phyloP scores from a whole-genome alignment of 1,140 invertebrate genomes.

The Archivesica marissinica region DNA sequence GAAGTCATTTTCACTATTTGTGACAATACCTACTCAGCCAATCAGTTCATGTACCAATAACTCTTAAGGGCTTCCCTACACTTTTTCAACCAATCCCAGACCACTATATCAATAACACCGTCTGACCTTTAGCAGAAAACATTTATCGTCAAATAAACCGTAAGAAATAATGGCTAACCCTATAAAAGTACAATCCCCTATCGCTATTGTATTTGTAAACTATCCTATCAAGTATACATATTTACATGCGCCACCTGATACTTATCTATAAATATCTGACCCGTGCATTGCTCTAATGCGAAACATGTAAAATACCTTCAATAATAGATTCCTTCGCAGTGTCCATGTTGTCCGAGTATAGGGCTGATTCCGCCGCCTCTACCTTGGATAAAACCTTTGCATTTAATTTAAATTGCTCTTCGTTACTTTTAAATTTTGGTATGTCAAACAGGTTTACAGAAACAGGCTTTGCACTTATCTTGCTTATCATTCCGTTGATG shows the following conservation, averaged over 20 bases:
- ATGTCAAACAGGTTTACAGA: neutral
- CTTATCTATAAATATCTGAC: no score
- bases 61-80: no score
- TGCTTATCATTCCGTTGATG: neutral
- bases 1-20: neutral
- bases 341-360: neutral
- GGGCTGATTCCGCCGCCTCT: neutral
- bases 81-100: no score
- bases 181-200: neutral
- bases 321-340: neutral
- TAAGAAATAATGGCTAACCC: neutral
- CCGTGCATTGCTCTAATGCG: no score
- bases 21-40: no score
- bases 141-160: no score
- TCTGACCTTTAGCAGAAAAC: no score
- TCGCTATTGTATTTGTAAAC: no score
- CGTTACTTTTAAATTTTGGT: conserved; percentile 11
- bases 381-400: conserved; percentile 5
- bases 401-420: conserved; percentile 31
- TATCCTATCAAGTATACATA: neutral
- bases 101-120: no score
- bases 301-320: conserved; percentile 3
- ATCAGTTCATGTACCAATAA: no score
- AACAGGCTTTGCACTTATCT: conserved; percentile 9
- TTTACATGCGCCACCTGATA: no score